A percentile compares a stretch with the other conserved stretches of the same genome.
Conservation (phyloP, 30 jellyfish, hydroid and myxozoan species). For the Pelagia noctiluca region DNA sequence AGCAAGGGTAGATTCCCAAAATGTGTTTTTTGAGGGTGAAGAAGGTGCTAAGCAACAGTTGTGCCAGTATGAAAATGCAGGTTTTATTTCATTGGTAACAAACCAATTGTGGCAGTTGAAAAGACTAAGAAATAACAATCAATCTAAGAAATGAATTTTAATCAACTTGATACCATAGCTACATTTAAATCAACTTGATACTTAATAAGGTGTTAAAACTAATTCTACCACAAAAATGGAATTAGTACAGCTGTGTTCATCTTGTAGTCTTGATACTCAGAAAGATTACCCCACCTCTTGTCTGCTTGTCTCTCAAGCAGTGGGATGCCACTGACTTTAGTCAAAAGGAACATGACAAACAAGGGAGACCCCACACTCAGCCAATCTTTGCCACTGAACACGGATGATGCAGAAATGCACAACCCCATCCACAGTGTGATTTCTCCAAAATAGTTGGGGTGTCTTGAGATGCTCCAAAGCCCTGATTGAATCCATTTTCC, state of each 20-base stretch:
- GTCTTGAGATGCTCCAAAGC: conserved; percentile 92
- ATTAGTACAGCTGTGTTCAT: conserved; percentile 75
- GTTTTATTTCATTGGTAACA: no score
- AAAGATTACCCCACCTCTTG: conserved; percentile 82
- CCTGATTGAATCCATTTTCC: conserved; percentile 91
- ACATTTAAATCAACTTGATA: no score
- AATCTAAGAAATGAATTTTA: no score
- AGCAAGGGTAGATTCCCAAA: no score
- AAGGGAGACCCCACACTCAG: conserved; percentile 78
- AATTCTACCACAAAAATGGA: conserved; percentile 86
- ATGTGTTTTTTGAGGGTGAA: no score
- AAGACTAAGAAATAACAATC: no score
- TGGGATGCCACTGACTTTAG: conserved; percentile 96
- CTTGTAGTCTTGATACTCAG: conserved; percentile 75
- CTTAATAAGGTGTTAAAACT: no score
- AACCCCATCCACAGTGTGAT: conserved; percentile 89
- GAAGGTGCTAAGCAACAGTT: no score
- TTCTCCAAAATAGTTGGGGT: conserved; percentile 97
- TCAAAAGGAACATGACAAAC: conserved; percentile 78
- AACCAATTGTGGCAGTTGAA: no score
- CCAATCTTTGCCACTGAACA: conserved; percentile 77
- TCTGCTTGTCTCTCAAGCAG: conserved; percentile 84
- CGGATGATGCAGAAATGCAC: conserved; percentile 85
- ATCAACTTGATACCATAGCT: no score
- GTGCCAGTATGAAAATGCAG: no score